Base-by-base conservation (phyloP, 1,140 invertebrate species). In the Pseudobourletiella spinata region DNA sequence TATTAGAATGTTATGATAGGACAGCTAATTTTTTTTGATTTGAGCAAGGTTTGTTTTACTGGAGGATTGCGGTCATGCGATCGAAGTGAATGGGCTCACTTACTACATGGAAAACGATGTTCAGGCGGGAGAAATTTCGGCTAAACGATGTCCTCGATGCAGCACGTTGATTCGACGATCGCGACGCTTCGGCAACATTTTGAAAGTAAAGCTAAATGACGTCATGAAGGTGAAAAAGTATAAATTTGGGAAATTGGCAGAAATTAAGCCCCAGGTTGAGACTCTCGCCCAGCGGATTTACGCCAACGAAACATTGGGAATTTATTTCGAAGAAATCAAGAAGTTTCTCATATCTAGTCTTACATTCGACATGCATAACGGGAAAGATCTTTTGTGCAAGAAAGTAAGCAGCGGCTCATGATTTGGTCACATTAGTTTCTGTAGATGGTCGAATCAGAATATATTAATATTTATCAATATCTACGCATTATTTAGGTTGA, bases 61-160 rank as follows among this genome's bases (percentile, higher is more conserved):
- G 20, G 73, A 81, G 68, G 84, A 86, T 71, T 87, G 85, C 71
- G 71, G 74, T 4, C 85, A 87, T 71, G 65, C 78, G 2, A 72
- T 86, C 65, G 84, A 85, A 71, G 72, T 76, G 15, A 69, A 76
- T 11, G 79, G 76, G 39, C 69, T 86, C 71, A 79, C 84, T 67
- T 68, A 69, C 26, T 71, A 70, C 39, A 79, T 81, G 75, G 74
- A 83, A 67, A 68, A 74, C 20, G 69, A 58, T 25, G 61, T 72
- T 6, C 57, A 76, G 1, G 70, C 69, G 0, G 58, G 56, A 22
- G 68, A 67, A 56, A 76, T 80, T 54, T 61, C 72, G 25, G 69
- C 77, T 50, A 78, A 77, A 70, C n/a, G 57, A 2, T 82, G 80
- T 71, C 80, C 80, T 20, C 72, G 61, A 56, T 82, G 80, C 60